Percentiles rank a stretch among this genome's conserved stretches.
These are phyloP conservation scores for Scylla paramamosain DNA, from an alignment of 1,140 invertebrate genomes.

Conservation along the genomic window DNA sequence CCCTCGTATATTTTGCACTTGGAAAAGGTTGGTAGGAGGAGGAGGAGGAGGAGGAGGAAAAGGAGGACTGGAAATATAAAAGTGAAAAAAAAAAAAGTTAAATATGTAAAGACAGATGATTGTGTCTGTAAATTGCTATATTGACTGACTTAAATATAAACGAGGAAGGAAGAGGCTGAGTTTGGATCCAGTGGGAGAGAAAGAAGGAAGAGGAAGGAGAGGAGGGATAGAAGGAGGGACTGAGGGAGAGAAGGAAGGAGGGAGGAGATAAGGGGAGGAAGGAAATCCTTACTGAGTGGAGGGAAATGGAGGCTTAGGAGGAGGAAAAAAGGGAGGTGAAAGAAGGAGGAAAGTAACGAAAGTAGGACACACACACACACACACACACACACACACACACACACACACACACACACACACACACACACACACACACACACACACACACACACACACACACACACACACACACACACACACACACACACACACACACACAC, in stretches of 20 bases:
- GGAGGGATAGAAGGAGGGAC: no score
- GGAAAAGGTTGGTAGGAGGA: background rate
- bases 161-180: background rate
- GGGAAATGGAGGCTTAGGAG: background rate
- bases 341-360: background rate
- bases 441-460: no score
- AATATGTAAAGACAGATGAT: background rate
- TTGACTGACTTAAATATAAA: background rate
- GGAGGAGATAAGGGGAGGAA: no score
- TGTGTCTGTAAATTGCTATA: background rate
- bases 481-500: no score
- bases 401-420: no score
- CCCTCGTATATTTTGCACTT: background rate
- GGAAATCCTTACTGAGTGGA: background rate
- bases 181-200: background rate
- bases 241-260: no score
- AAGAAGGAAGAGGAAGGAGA: background rate
- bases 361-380: no score
- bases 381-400: no score
- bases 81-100: no score
- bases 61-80: background rate
- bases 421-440: no score
- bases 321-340: background rate
- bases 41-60: background rate
- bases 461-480: no score